phyloP scores from a whole-genome alignment of 1,140 invertebrate species.

The Sycobia sp. region DNA sequence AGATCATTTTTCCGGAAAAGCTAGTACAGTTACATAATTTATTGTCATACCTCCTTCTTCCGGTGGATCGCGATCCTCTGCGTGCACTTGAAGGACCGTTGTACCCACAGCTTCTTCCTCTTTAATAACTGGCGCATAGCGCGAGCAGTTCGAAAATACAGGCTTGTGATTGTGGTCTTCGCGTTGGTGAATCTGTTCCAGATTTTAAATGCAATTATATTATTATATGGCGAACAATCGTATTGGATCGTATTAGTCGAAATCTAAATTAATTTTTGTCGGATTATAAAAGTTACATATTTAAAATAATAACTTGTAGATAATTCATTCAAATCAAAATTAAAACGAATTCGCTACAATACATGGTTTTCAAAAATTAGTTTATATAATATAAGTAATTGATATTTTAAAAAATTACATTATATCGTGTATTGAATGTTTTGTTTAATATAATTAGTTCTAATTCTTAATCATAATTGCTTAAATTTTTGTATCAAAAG shows the following conservation, averaged over 20 bases:
- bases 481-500: no score
- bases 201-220: not conserved
- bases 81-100: conserved; percentile 67
- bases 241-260: no score
- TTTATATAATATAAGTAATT: no score
- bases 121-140: conserved; percentile 70
- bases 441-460: no score
- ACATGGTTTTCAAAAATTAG: not conserved
- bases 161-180: conserved; percentile 74
- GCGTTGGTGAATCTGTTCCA: conserved; percentile 37
- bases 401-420: no score
- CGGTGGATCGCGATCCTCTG: conserved; percentile 68
- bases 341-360: not conserved
- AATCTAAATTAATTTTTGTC: no score
- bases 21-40: no score
- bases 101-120: conserved; percentile 71
- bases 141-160: conserved; percentile 73
- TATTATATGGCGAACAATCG: not conserved
- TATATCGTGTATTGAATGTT: no score
- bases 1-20: no score
- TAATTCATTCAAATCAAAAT: not conserved
- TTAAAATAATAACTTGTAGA: no score
- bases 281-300: no score
- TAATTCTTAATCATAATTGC: no score
- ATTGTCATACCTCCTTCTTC: conserved; percentile 75